Evolutionary conservation across 2,113 vertebrate species (phyloP).

Genomic region (Prunella himalayana): DNA sequence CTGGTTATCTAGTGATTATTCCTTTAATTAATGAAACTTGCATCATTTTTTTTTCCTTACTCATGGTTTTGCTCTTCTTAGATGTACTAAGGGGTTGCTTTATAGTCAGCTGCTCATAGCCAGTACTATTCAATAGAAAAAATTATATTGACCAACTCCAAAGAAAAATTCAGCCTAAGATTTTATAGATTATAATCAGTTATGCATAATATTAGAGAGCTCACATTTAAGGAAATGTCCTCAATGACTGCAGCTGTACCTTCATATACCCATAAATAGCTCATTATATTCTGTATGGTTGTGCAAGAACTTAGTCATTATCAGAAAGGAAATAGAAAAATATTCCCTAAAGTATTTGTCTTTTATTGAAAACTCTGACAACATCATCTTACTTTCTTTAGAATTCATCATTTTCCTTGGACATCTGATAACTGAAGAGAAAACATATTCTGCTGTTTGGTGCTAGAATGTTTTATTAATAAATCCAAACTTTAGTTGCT

Average conservation of each 20-base stretch:
- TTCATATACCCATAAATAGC: neutral
- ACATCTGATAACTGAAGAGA: neutral
- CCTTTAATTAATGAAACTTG: neutral
- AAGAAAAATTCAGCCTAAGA: neutral
- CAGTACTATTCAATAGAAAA: neutral
- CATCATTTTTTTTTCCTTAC: neutral
- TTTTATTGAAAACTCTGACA: slow-evolving; percentile 1
- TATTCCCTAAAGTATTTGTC: neutral
- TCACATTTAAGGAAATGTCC: neutral
- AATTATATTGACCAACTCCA: neutral
- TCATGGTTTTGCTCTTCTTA: neutral
- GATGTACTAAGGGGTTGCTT: fast-evolving
- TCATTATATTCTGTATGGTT: neutral
- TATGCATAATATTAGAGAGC: neutral
- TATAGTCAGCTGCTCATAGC: neutral
- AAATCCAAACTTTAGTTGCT: neutral
- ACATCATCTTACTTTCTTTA: neutral
- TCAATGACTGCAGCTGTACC: neutral
- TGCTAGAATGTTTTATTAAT: neutral
- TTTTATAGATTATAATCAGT: neutral
- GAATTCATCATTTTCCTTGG: neutral
- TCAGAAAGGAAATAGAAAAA: neutral
- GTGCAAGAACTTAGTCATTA: neutral
- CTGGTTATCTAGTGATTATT: neutral
- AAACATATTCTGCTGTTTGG: neutral